Percentiles rank a stretch among this genome's conserved stretches.
Conservation (phyloP, 2,888 invertebrate genomes). For the Hemistola chrysoprasaria region DNA sequence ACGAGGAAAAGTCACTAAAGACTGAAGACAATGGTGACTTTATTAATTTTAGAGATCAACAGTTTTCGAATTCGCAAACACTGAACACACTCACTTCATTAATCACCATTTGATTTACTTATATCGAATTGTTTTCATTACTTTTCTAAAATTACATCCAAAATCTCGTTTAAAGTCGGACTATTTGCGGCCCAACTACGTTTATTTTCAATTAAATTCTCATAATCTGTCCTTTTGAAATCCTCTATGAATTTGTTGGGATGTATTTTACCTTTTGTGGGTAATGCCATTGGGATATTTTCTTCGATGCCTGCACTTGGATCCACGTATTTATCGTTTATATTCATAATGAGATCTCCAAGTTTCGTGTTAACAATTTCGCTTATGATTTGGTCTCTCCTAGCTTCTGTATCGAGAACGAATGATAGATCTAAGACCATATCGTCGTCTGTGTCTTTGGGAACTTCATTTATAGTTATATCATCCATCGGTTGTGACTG, state of each 20-base stretch:
- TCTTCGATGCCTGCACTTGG: slow-evolving; percentile 20
- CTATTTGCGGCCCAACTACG: slow-evolving; percentile 81
- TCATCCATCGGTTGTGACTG: slow-evolving; percentile 13
- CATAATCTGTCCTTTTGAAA: slow-evolving; percentile 67
- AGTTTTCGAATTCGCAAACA: neutral
- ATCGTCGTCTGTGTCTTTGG: slow-evolving; percentile 4
- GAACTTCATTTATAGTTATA: neutral
- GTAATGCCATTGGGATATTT: slow-evolving; percentile 8
- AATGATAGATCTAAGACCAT: slow-evolving; percentile 14
- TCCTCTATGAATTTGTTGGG: slow-evolving; percentile 43
- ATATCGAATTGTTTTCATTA: neutral
- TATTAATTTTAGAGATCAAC: slow-evolving; percentile 11
- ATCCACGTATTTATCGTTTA: slow-evolving; percentile 62
- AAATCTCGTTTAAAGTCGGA: slow-evolving; percentile 61
- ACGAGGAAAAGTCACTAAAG: too few species aligned
- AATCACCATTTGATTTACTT: too few species aligned
- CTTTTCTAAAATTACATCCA: slow-evolving; percentile 33
- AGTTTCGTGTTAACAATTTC: slow-evolving; percentile 80
- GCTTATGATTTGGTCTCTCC: slow-evolving; percentile 67
- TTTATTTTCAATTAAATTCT: slow-evolving; percentile 75
- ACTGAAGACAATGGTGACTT: too few species aligned
- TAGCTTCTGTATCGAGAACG: slow-evolving; percentile 11
- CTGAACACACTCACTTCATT: neutral
- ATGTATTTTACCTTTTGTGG: slow-evolving; percentile 25
- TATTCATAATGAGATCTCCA: slow-evolving; percentile 74